Evolutionary conservation across 2,113 vertebrate species (phyloP).

Genomic region (Gadus chalcogrammus): DNA sequence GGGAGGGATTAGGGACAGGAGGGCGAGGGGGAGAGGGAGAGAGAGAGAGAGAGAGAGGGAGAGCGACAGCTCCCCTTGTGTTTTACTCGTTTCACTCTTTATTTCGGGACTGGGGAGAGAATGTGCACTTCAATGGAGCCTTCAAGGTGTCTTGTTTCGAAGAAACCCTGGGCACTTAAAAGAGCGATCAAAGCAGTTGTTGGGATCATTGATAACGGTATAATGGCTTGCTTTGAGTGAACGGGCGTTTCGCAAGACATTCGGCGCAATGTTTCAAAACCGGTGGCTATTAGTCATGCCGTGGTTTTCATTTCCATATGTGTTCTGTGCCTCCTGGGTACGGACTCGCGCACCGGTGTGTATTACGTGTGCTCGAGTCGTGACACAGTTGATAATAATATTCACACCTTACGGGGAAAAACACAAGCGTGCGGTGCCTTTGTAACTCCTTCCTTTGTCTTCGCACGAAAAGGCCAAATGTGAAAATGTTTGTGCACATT

Average conservation of each 20-base stretch:
- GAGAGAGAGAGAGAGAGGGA: slow-evolving; percentile 27
- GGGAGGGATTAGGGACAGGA: slow-evolving; percentile 57
- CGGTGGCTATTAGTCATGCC: slow-evolving; percentile 62
- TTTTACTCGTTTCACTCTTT: slow-evolving; percentile 43
- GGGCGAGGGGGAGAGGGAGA: slow-evolving; percentile 30
- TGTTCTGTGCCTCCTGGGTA: slow-evolving; percentile 56
- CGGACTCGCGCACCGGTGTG: slow-evolving; percentile 40
- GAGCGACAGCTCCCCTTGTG: slow-evolving; percentile 55
- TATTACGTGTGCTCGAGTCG: slow-evolving; percentile 37
- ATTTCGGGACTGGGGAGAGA: slow-evolving; percentile 33
- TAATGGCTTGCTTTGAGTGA: slow-evolving; percentile 64
- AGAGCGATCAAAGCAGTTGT: slow-evolving; percentile 55
- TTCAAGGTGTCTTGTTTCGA: slow-evolving; percentile 31
- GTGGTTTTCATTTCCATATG: slow-evolving; percentile 64
- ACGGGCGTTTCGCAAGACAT: slow-evolving; percentile 48
- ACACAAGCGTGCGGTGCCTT: slow-evolving; percentile 40
- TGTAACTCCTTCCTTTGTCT: slow-evolving; percentile 48
- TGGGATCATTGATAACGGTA: slow-evolving; percentile 59
- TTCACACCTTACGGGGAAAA: slow-evolving; percentile 64
- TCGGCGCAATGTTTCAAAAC: slow-evolving; percentile 50
- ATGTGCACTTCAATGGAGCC: slow-evolving; percentile 33
- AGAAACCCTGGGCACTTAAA: slow-evolving; percentile 44
- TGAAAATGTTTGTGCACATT: too few relatives aligned
- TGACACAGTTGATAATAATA: slow-evolving; percentile 54
- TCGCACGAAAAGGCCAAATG: slow-evolving; percentile 38